Evolutionary conservation across 2,888 invertebrate species (phyloP).

Genomic region (Clunio marinus): DNA sequence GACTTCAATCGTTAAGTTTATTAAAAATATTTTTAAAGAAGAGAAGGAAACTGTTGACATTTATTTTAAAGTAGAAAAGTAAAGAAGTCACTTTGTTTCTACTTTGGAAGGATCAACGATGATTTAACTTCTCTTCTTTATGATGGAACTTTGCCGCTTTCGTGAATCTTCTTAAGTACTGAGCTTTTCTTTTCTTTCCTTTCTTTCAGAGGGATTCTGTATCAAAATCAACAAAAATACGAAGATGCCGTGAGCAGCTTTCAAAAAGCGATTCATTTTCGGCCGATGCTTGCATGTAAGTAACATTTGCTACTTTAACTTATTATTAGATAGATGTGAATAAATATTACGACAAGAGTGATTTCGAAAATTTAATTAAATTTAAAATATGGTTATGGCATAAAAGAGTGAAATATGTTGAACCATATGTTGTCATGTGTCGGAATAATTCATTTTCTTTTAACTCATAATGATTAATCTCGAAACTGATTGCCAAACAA

Average conservation of each 20-base stretch:
- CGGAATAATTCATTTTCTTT: not conserved
- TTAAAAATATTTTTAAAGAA: too few relatives aligned
- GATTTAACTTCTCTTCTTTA: too few relatives aligned
- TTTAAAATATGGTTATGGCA: not conserved
- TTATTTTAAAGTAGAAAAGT: too few relatives aligned
- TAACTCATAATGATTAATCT: conserved; percentile 2
- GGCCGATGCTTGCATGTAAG: conserved; percentile 92
- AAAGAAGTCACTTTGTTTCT: too few relatives aligned
- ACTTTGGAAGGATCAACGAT: too few relatives aligned
- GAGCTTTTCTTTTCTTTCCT: conserved; percentile 42
- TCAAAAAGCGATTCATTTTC: conserved; percentile 84
- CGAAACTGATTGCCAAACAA: not conserved
- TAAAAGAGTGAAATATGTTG: not conserved
- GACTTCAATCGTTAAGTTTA: too few relatives aligned
- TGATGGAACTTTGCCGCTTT: conserved; percentile 21
- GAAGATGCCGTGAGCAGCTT: conserved; percentile 87
- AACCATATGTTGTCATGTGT: not conserved
- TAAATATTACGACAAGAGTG: too few relatives aligned
- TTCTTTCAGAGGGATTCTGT: conserved; percentile 80
- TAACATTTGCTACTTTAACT: conserved; percentile 44
- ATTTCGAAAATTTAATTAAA: not conserved
- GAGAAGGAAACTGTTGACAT: too few relatives aligned
- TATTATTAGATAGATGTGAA: too few relatives aligned
- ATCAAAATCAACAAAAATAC: conserved; percentile 82
- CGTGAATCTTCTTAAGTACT: too few relatives aligned